These are phyloP conservation scores for Manis javanica DNA, from an alignment of 2,797 vertebrate genomes.

Conservation along the genomic window DNA sequence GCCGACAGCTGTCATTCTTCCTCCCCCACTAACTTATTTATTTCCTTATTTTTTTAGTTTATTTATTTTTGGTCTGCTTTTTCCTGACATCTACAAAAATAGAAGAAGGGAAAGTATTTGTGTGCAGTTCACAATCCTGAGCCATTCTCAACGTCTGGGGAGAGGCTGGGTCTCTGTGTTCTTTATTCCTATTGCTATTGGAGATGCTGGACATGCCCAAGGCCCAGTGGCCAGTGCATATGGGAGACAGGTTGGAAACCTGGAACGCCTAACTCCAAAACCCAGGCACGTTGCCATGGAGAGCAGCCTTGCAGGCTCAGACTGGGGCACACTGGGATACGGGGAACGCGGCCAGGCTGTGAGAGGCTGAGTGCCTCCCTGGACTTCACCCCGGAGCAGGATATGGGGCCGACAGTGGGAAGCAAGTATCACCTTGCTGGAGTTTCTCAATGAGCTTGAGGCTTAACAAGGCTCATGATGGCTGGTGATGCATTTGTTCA, in stretches of 20 bases:
- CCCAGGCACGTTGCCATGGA: rapidly evolving
- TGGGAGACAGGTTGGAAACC: background rate
- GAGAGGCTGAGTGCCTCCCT: background rate
- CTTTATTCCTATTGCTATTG: background rate
- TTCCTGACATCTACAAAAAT: background rate
- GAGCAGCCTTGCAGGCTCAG: background rate
- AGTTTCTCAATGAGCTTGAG: too few relatives aligned
- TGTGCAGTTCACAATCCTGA: background rate
- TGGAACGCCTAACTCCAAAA: rapidly evolving
- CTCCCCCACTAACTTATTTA: background rate
- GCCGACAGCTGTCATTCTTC: background rate
- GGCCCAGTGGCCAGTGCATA: rapidly evolving
- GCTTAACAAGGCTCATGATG: too few relatives aligned
- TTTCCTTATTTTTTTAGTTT: too few relatives aligned
- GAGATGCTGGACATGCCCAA: rapidly evolving
- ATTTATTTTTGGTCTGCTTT: background rate
- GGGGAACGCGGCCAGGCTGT: rapidly evolving
- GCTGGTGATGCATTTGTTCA: background rate
- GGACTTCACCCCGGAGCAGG: background rate
- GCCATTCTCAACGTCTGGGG: rapidly evolving
- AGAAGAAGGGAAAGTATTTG: background rate
- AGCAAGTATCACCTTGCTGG: too few relatives aligned
- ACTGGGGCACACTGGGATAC: rapidly evolving
- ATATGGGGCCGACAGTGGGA: background rate
- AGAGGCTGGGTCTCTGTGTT: rapidly evolving